Evolutionary conservation across 1,140 invertebrate species (phyloP).

Genomic region (Arctopsyche grandis): DNA sequence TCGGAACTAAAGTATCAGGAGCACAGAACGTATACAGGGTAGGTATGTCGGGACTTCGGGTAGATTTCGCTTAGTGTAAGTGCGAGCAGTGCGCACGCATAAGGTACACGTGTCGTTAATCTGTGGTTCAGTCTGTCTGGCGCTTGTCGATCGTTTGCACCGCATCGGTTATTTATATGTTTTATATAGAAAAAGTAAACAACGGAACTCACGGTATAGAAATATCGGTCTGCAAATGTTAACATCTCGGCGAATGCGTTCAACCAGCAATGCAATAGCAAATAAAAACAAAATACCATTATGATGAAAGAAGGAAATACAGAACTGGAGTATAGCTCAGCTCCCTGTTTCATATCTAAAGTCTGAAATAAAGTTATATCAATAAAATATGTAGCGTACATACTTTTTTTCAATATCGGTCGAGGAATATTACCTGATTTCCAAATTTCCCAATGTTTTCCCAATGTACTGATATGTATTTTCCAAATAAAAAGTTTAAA

Average conservation of each 20-base stretch:
- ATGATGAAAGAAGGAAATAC: slow-evolving; percentile 76
- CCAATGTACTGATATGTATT: slow-evolving; percentile 62
- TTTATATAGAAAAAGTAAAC: no score
- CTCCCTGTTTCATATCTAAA: background rate
- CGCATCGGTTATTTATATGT: no score
- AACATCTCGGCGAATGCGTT: slow-evolving; percentile 90
- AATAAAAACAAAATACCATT: slow-evolving; percentile 83
- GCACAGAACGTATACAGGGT: no score
- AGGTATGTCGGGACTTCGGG: no score
- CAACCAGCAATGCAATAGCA: slow-evolving; percentile 86
- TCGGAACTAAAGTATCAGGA: no score
- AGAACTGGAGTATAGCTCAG: slow-evolving; percentile 72
- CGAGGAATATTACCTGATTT: slow-evolving; percentile 59
- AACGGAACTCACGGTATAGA: slow-evolving; percentile 73
- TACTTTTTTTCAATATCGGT: slow-evolving; percentile 66
- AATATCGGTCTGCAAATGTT: slow-evolving; percentile 84
- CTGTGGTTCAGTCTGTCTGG: no score
- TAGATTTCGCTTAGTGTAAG: no score
- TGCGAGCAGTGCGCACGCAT: no score
- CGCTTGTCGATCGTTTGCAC: no score
- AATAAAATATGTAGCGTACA: slow-evolving; percentile 57
- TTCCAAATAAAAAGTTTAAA: slow-evolving; percentile 80
- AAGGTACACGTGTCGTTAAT: no score
- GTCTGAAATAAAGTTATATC: slow-evolving; percentile 25
- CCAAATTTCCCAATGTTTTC: slow-evolving; percentile 10